These are phyloP conservation scores for Vanessa tameamea DNA, from an alignment of 1,140 invertebrate genomes.

Conservation along the genomic window DNA sequence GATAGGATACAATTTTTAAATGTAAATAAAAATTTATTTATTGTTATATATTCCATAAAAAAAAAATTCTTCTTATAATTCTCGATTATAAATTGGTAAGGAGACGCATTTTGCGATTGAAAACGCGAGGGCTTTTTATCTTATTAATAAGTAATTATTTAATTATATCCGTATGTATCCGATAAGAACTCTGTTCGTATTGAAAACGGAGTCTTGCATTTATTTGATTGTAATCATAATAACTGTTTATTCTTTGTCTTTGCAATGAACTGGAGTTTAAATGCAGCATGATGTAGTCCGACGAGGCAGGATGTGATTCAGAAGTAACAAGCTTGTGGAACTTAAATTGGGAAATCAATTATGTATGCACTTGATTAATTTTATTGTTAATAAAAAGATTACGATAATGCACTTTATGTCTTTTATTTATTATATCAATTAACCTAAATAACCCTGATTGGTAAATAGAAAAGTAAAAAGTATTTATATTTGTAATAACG, in stretches of 20 bases:
- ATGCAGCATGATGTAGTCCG: slow-evolving; percentile 11
- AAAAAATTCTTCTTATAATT: slow-evolving; percentile 76
- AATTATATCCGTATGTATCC: slow-evolving; percentile 29
- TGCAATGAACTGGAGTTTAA: slow-evolving; percentile 22
- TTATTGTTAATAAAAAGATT: slow-evolving; percentile 80
- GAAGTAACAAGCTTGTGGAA: slow-evolving; percentile 65
- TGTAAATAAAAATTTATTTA: slow-evolving; percentile 81
- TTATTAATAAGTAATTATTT: slow-evolving; percentile 57
- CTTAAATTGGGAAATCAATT: slow-evolving; percentile 72
- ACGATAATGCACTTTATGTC: slow-evolving; percentile 55
- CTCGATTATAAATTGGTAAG: slow-evolving; percentile 76
- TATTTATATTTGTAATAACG: too few species aligned
- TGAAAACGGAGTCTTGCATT: slow-evolving; percentile 26
- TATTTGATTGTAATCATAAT: slow-evolving; percentile 38
- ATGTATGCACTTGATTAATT: slow-evolving; percentile 79
- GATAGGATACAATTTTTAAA: slow-evolving; percentile 75
- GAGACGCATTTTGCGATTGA: slow-evolving; percentile 67
- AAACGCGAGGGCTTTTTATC: slow-evolving; percentile 71
- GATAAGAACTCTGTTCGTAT: slow-evolving; percentile 1
- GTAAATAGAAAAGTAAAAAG: too few species aligned
- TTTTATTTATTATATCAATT: slow-evolving; percentile 17
- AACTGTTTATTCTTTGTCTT: slow-evolving; percentile 33
- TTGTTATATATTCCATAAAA: slow-evolving; percentile 78
- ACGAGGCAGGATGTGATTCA: slow-evolving; percentile 41
- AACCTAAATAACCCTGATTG: too few species aligned